phyloP scores from a whole-genome alignment of 2,888 invertebrate species.

The Aphrophora alni region DNA sequence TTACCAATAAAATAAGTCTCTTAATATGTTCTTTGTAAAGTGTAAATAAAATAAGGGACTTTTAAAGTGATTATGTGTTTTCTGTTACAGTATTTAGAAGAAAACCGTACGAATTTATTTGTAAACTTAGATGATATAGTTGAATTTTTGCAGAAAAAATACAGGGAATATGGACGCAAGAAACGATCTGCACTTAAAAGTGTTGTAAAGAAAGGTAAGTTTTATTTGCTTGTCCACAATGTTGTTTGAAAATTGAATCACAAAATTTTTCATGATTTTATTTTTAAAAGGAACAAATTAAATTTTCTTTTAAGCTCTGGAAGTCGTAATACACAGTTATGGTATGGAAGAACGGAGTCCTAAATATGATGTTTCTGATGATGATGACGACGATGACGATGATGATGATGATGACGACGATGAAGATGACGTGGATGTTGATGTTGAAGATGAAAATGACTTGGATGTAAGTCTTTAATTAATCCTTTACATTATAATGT shows the following conservation, averaged over 20 bases:
- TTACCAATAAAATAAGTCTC: too few species aligned
- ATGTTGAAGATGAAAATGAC: background rate
- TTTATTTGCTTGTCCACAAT: too few species aligned
- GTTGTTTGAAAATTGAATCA: too few species aligned
- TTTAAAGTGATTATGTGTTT: too few species aligned
- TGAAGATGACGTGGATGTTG: background rate
- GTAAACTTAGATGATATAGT: conserved; percentile 87
- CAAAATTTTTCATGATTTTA: too few species aligned
- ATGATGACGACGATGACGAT: background rate
- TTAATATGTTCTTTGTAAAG: too few species aligned
- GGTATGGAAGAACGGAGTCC: background rate
- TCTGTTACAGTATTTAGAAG: conserved; percentile 74
- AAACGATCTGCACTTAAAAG: conserved; percentile 81
- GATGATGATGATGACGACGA: background rate
- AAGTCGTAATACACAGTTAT: background rate
- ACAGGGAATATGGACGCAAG: conserved; percentile 79
- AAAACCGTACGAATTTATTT: conserved; percentile 79
- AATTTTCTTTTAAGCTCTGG: background rate
- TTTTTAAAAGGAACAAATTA: too few species aligned
- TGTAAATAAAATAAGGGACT: too few species aligned
- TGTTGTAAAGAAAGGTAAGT: conserved; percentile 70
- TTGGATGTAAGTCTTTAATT: background rate
- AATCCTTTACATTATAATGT: too few species aligned
- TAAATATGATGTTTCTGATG: background rate
- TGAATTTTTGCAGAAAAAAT: conserved; percentile 74